Percentiles rank a stretch among this genome's conserved stretches.
These are phyloP conservation scores for Laterallus jamaicensis DNA, from an alignment of 2,113 vertebrate genomes.

Conservation along the genomic window DNA sequence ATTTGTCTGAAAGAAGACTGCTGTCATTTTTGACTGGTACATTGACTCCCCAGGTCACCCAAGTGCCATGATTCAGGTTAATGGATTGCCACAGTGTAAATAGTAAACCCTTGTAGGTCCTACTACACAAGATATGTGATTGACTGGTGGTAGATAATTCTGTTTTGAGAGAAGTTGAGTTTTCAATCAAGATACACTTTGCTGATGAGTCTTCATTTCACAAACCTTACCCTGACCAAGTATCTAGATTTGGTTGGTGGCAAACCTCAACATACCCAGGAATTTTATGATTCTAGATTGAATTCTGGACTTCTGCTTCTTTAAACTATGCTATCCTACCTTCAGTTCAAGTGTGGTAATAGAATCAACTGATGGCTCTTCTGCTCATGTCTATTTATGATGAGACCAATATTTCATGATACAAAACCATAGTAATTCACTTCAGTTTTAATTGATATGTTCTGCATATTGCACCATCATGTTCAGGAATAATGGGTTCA, in stretches of 20 bases:
- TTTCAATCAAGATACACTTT: background rate
- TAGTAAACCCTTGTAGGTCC: background rate
- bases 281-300: background rate
- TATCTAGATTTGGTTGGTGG: background rate
- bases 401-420: background rate
- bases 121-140: background rate
- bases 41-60: background rate
- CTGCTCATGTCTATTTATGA: background rate
- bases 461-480: background rate
- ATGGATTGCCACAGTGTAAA: slow-evolving; percentile 16
- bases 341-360: background rate
- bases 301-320: background rate
- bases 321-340: background rate
- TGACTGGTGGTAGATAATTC: background rate
- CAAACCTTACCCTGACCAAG: background rate
- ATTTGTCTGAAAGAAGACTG: background rate
- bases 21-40: background rate
- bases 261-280: background rate
- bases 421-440: background rate
- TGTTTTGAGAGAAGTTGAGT: background rate
- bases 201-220: background rate
- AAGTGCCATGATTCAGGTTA: background rate
- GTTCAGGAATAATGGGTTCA: background rate
- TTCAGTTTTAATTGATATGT: background rate
- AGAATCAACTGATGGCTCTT: background rate